These are phyloP conservation scores for Brachystomella parvula DNA, from an alignment of 1,140 invertebrate genomes.

Conservation along the genomic window DNA sequence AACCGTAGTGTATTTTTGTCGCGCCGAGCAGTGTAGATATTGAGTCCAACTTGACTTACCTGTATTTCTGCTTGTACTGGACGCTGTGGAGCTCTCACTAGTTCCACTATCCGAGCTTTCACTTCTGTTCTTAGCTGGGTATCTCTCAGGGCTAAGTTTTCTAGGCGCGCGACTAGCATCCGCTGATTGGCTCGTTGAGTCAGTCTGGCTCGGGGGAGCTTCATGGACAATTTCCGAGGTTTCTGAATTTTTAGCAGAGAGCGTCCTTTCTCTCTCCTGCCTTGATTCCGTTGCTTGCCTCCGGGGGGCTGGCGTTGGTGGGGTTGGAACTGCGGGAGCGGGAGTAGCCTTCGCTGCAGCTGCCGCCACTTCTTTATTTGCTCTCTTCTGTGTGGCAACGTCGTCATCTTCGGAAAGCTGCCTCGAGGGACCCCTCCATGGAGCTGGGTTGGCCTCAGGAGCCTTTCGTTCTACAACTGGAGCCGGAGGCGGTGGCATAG, in stretches of 20 bases:
- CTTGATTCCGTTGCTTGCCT: slow-evolving; percentile 42
- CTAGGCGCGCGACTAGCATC: slow-evolving; percentile 40
- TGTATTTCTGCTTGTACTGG: slow-evolving; percentile 44
- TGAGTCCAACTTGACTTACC: neutral
- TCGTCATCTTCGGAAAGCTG: slow-evolving; percentile 83
- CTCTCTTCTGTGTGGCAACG: slow-evolving; percentile 76
- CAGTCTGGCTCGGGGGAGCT: slow-evolving; percentile 18
- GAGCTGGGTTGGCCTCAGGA: slow-evolving; percentile 5
- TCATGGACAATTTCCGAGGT: slow-evolving; percentile 17
- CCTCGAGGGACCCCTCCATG: slow-evolving; percentile 44
- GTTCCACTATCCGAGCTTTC: slow-evolving; percentile 34
- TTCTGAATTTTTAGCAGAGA: slow-evolving; percentile 3
- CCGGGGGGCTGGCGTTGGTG: slow-evolving; percentile 16
- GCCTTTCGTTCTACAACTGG: slow-evolving; percentile 20
- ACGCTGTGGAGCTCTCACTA: slow-evolving; percentile 30
- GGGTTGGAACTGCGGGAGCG: slow-evolving; percentile 9
- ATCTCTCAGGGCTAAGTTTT: slow-evolving; percentile 30
- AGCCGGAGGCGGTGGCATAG: slow-evolving; percentile 19
- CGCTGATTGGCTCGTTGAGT: slow-evolving; percentile 35
- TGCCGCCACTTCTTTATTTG: slow-evolving; percentile 60
- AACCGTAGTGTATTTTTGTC: too few relatives aligned
- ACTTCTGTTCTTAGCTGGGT: slow-evolving; percentile 27
- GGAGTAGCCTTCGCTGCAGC: slow-evolving; percentile 50
- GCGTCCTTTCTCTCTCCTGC: slow-evolving; percentile 24
- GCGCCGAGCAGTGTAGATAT: too few relatives aligned